Conservation (phyloP, 2,113 vertebrate genomes). For the Colinus virginianus region DNA sequence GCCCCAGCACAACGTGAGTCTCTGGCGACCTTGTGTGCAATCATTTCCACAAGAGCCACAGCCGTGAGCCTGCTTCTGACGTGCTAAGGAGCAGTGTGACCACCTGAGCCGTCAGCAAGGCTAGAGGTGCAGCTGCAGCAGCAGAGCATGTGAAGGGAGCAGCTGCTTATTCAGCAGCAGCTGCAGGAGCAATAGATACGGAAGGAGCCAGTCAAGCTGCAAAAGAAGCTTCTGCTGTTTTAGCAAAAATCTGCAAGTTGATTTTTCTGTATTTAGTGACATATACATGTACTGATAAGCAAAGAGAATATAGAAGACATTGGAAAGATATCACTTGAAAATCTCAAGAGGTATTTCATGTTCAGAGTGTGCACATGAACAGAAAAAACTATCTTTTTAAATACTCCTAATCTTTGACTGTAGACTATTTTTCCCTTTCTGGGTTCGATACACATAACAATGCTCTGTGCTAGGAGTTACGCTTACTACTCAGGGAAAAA, state of each 20-base stretch:
- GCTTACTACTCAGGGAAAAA: background rate
- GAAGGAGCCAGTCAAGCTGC: conserved; percentile 50
- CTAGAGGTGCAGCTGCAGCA: conserved; percentile 22
- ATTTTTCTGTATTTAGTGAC: background rate
- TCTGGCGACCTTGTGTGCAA: background rate
- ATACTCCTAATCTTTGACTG: background rate
- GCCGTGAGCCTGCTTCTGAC: background rate
- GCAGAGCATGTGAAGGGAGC: conserved; percentile 30
- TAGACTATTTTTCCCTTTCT: background rate
- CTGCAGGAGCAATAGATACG: conserved; percentile 10
- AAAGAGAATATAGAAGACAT: background rate
- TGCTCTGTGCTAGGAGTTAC: background rate
- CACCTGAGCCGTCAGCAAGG: conserved; percentile 8
- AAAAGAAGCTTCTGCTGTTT: conserved; percentile 56
- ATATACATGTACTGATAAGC: background rate
- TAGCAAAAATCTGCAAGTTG: conserved; percentile 40
- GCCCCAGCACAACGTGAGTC: background rate
- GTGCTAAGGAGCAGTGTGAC: background rate
- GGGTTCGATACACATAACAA: background rate
- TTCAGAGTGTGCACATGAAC: background rate
- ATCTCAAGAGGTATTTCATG: background rate
- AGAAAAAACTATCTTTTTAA: background rate
- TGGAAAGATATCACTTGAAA: background rate
- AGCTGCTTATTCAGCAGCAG: conserved; percentile 60
- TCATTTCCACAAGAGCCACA: background rate